Evolutionary conservation across 2,888 invertebrate species (phyloP).

Genomic region (Pasiphila rectangulata): DNA sequence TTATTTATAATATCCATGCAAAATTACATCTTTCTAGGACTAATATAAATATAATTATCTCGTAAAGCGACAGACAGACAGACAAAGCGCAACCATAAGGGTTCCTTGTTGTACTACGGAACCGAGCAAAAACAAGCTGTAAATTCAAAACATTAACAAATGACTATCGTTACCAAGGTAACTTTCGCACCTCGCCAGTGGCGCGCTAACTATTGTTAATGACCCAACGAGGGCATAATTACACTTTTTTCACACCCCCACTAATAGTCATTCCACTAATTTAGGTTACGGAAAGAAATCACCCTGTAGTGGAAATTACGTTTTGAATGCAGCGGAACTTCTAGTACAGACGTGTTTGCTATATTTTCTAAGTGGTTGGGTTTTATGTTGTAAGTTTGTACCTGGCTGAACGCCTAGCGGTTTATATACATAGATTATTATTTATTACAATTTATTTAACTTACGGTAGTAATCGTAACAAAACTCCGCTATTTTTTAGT

Average conservation of each 20-base stretch:
- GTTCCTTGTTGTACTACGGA: no score
- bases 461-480: no score
- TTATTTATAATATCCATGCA: no score
- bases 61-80: no score
- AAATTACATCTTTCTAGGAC: no score
- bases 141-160: conserved; percentile 32
- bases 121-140: neutral
- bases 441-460: no score
- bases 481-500: no score
- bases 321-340: conserved; percentile 18
- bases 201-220: conserved; percentile 72
- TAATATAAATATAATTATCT: no score
- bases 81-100: no score
- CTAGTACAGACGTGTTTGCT: no score
- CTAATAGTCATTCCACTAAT: conserved; percentile 72
- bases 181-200: conserved; percentile 38
- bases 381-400: neutral
- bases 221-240: conserved; percentile 73
- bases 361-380: neutral
- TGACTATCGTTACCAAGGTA: conserved; percentile 39
- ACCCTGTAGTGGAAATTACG: conserved; percentile 33
- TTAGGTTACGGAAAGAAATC: conserved; percentile 53
- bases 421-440: no score
- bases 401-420: no score
- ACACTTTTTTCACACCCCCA: conserved; percentile 67